Evolutionary conservation across 2,888 invertebrate genomes (phyloP).

Genomic region (Drosophila austrosaltans): DNA sequence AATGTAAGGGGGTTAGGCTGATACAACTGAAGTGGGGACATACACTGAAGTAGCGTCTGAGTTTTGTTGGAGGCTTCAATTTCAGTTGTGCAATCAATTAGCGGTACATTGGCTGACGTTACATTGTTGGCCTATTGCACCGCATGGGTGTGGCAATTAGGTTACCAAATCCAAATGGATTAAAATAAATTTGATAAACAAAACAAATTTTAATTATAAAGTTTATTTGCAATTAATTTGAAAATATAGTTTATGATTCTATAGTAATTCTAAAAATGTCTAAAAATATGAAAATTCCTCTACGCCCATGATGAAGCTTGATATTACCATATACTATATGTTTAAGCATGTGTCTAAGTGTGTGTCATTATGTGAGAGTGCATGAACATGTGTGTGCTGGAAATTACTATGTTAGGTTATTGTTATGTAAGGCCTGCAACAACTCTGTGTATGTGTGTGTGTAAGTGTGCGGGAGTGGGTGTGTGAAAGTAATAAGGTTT

Average conservation of each 20-base stretch:
- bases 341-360: neutral
- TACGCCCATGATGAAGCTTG: neutral
- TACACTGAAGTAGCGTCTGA: neutral
- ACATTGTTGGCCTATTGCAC: neutral
- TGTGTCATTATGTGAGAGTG: too few species aligned
- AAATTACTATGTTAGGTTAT: constrained; percentile 3
- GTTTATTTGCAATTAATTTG: neutral
- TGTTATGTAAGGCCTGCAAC: constrained; percentile 2
- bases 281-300: neutral
- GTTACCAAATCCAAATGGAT: neutral
- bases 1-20: neutral
- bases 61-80: neutral
- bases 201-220: too few species aligned
- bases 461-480: neutral
- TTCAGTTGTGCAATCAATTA: constrained; percentile 56
- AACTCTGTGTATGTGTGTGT: neutral
- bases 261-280: too few species aligned
- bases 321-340: neutral
- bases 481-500: neutral
- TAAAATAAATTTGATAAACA: too few species aligned
- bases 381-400: neutral
- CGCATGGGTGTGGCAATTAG: constrained; percentile 14
- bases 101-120: constrained; percentile 4
- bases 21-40: neutral
- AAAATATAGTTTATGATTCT: neutral